Evolutionary conservation across 2,888 invertebrate species (phyloP).

Genomic region (Tenthredo scrophulariae): DNA sequence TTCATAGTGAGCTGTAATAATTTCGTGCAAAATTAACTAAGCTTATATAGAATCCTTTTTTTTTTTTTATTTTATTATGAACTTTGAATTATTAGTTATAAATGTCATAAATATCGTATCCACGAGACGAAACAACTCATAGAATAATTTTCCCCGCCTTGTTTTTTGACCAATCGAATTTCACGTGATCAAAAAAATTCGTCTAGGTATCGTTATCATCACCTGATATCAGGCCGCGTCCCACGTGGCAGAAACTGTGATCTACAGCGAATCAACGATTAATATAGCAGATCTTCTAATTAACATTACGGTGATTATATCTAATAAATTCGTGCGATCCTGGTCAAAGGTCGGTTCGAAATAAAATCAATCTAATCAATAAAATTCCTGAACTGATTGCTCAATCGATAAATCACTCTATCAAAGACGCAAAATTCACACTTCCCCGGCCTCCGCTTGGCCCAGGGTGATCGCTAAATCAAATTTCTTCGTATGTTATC

Average conservation of each 20-base stretch:
- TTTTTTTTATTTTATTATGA: not conserved
- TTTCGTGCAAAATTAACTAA: not conserved
- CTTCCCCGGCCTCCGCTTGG: no score
- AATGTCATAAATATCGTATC: not conserved
- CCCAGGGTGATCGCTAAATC: not conserved
- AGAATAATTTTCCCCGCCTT: conserved; percentile 12
- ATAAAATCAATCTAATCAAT: not conserved
- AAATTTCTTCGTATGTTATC: not conserved
- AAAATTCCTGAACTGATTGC: not conserved
- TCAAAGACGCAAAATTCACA: not conserved
- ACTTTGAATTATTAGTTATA: not conserved
- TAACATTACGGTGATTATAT: not conserved
- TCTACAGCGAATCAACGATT: not conserved
- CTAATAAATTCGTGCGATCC: not conserved
- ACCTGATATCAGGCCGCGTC: not conserved
- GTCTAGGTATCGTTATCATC: not conserved
- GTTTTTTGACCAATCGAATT: conserved; percentile 2
- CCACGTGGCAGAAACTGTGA: not conserved
- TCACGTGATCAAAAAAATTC: not conserved
- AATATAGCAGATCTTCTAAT: not conserved
- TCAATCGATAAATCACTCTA: not conserved
- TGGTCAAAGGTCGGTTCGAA: not conserved
- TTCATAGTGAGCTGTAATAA: not conserved
- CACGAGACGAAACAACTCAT: not conserved
- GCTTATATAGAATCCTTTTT: not conserved